Conservation (phyloP, 2,113 vertebrate genomes). For the Jaculus jaculus region DNA sequence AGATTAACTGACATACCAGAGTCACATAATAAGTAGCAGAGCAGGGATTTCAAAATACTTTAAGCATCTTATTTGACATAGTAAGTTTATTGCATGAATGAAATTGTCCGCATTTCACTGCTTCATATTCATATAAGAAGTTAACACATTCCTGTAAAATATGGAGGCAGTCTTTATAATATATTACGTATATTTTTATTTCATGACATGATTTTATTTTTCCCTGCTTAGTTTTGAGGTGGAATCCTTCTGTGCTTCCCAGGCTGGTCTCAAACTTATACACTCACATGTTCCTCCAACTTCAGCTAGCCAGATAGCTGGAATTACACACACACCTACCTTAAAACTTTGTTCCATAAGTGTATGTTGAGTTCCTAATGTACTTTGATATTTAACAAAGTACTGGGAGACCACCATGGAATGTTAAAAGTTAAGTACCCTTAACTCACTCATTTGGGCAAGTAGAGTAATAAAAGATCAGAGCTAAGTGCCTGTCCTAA, state of each 20-base stretch:
- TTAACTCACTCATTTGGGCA: not conserved
- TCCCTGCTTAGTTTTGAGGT: not conserved
- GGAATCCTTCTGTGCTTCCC: not conserved
- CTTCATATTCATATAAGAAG: not conserved
- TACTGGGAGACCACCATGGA: not conserved
- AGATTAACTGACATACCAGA: not conserved
- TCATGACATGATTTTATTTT: not conserved
- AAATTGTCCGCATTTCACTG: not conserved
- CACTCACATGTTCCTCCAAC: not conserved
- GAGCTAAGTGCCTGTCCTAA: not conserved
- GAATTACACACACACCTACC: not conserved
- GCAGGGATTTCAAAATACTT: not conserved
- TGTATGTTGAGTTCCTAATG: not conserved
- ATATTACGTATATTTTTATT: not conserved
- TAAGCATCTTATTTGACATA: not conserved
- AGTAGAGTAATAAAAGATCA: not conserved
- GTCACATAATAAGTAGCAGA: not conserved
- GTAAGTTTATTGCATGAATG: not conserved
- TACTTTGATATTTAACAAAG: not conserved
- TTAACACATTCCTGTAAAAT: constrained; percentile 29
- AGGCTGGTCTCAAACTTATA: not conserved
- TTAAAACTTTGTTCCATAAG: not conserved
- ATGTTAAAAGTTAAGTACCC: not conserved
- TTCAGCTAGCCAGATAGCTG: not conserved
- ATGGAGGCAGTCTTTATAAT: not conserved